Base-by-base conservation (phyloP, 2,797 vertebrate species). In the Pampus argenteus region DNA sequence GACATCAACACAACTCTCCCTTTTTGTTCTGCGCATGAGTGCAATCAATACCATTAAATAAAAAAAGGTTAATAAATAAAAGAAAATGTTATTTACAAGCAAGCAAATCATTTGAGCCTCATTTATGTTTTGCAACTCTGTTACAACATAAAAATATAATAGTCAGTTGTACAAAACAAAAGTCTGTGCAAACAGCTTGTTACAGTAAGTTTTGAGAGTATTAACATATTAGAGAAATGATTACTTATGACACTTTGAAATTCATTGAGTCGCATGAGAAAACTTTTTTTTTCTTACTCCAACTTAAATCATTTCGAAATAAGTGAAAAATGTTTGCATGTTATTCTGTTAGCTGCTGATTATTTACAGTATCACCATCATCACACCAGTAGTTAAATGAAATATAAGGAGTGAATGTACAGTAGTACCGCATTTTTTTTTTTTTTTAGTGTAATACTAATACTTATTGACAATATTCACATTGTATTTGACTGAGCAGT, bases 51-150 rank as follows among this genome's bases (percentile, higher is more conserved):
- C 85, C 83, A 86, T 85, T 91, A 93, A 91, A 94, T 94, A 90
- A 84, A 86, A 86, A 86, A 80, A 86, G 62, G 74, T 89, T 75
- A 95, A 96, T 94, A 96, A 94, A 95, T 94, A 91, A 94, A 66
- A 85, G 76, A 58, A 81, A 73, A 18, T 56, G 82, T 88, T 93
- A 95, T 95, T 91, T 94, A 95, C 94, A 94, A 66, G 29, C 71
- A 91, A 72, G 58, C 56, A 50, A 76, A 68, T 58, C 11, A 13
- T 74, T 77, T 52, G n/a, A 66, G 60, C 66, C 31, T 77, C 25
- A 54, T 72, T 77, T 66, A 59, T 45, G 18, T 50, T 82, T 71
- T 72, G 26, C 10, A 77, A n/a, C 60, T 82, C 44, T 38, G 25
- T 66, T 50, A 81, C 68, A 79, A 82, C 78, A 75, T 75, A 82